phyloP scores from a whole-genome alignment of 2,888 invertebrate genomes.

The Dryadula phaetusa region DNA sequence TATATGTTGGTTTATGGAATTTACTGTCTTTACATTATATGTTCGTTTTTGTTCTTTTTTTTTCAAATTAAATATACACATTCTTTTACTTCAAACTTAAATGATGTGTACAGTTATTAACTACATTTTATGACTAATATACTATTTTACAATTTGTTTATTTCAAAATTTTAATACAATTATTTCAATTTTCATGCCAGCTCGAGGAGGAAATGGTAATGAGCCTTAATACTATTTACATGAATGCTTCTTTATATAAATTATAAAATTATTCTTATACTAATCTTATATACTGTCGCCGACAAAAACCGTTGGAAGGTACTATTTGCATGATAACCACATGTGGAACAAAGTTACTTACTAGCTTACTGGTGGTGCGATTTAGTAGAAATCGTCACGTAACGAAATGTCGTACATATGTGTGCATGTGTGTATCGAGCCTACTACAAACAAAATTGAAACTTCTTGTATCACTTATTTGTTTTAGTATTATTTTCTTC shows the following conservation, averaged over 20 bases:
- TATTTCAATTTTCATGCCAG: constrained; percentile 30
- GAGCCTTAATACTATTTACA: constrained; percentile 9
- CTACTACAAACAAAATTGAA: too few relatives aligned
- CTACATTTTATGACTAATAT: neutral
- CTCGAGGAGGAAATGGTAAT: constrained; percentile 37
- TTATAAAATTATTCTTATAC: constrained; percentile 11
- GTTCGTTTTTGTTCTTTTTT: neutral
- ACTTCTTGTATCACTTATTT: too few relatives aligned
- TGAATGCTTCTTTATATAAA: constrained; percentile 1
- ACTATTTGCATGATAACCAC: neutral
- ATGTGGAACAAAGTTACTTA: too few relatives aligned
- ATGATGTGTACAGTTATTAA: neutral
- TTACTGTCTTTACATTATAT: neutral
- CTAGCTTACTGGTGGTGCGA: too few relatives aligned
- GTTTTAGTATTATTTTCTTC: neutral
- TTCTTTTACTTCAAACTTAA: neutral
- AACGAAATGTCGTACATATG: too few relatives aligned
- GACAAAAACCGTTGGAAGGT: neutral
- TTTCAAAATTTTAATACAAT: constrained; percentile 12
- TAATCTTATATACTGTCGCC: neutral
- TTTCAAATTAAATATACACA: neutral
- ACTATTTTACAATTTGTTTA: neutral
- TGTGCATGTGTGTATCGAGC: too few relatives aligned
- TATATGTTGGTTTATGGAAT: neutral
- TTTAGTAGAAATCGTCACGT: too few relatives aligned